phyloP scores from a whole-genome alignment of 2,888 invertebrate genomes.

The Ligdia adustata region DNA sequence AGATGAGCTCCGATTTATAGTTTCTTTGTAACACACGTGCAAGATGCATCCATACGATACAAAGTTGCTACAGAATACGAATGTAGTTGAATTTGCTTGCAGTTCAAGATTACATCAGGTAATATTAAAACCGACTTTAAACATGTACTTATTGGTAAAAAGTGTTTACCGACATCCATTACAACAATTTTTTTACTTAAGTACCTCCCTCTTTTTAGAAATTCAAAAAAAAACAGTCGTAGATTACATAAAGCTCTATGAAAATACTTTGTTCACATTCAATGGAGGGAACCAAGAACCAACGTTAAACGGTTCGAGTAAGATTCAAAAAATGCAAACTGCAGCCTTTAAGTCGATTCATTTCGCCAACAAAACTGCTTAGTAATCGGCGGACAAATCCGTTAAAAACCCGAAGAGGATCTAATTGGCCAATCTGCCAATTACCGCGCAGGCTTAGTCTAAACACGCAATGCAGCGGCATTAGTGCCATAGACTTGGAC shows the following conservation, averaged over 20 bases:
- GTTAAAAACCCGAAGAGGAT: conserved; percentile 1
- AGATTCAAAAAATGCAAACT: conserved; percentile 10
- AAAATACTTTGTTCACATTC: background rate
- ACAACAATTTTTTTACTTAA: no score
- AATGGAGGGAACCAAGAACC: no score
- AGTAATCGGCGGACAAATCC: background rate
- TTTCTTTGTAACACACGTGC: conserved; percentile 33
- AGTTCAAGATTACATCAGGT: no score
- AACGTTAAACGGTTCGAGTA: background rate
- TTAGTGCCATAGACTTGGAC: background rate
- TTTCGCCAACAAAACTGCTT: background rate
- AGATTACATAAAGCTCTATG: background rate
- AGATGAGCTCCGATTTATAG: conserved; percentile 39
- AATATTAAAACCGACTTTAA: no score
- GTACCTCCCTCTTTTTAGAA: no score
- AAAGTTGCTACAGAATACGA: background rate
- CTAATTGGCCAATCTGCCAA: conserved; percentile 9
- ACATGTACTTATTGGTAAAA: no score
- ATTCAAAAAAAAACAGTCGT: no score
- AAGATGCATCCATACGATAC: background rate
- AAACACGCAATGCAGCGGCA: conserved; percentile 1
- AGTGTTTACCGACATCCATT: no score
- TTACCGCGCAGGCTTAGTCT: conserved; percentile 4
- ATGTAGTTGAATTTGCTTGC: background rate
- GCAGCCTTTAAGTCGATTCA: background rate